Conservation (phyloP, 2,888 invertebrate genomes). For the Drosophila seclusa region DNA sequence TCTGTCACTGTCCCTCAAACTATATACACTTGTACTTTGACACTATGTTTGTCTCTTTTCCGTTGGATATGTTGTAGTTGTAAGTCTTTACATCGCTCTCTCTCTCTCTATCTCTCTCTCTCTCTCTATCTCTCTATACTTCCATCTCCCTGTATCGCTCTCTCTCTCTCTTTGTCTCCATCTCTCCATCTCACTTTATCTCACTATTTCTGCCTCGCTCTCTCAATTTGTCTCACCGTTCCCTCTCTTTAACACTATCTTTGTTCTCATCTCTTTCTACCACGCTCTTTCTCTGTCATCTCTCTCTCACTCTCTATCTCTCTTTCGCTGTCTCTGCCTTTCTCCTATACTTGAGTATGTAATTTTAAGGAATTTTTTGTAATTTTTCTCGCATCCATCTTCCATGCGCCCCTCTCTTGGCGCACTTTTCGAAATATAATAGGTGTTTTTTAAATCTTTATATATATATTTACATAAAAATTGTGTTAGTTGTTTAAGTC, state of each 20-base stretch:
- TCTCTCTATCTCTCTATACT: background rate
- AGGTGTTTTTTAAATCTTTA: conserved; percentile 49
- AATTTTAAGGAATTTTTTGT: background rate
- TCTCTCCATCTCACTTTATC: no score
- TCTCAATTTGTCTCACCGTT: background rate
- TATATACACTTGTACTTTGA: background rate
- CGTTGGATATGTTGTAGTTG: background rate
- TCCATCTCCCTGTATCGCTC: background rate
- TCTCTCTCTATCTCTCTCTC: background rate
- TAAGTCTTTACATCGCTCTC: background rate
- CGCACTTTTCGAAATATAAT: conserved; percentile 21
- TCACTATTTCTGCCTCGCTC: background rate
- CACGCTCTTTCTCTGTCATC: background rate
- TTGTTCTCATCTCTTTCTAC: background rate
- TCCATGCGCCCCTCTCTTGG: background rate
- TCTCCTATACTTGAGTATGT: background rate
- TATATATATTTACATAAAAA: conserved; percentile 18
- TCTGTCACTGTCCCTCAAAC: background rate
- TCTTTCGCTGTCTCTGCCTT: background rate
- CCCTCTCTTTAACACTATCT: background rate
- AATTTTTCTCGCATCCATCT: background rate
- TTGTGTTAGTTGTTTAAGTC: conserved; percentile 55
- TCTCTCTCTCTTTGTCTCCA: background rate
- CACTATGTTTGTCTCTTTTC: background rate
- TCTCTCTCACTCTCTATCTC: background rate